A percentile compares a stretch with the other conserved stretches of the same genome.
These are phyloP conservation scores for Leptopilina drosophilae DNA, from an alignment of 2,888 invertebrate species.

Conservation along the genomic window DNA sequence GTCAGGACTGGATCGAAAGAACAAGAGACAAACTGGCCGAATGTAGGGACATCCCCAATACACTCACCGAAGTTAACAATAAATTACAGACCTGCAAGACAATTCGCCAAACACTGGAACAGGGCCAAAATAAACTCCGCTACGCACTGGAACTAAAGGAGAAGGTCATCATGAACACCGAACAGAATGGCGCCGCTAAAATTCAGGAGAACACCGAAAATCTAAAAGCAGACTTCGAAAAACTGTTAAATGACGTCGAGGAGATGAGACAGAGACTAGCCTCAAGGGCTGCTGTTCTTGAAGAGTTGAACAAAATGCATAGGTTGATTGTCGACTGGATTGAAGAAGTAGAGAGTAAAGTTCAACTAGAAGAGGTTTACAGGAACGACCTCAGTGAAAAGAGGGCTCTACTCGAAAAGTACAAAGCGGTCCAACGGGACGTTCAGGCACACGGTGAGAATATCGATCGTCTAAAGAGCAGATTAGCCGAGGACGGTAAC, in stretches of 20 bases:
- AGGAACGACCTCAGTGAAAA: conserved; percentile 94
- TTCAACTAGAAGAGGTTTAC: conserved; percentile 85
- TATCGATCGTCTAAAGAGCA: conserved; percentile 86
- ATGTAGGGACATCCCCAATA: conserved; percentile 89
- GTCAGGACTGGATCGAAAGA: conserved; percentile 94
- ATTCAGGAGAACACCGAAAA: conserved; percentile 95
- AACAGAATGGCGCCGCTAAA: conserved; percentile 90
- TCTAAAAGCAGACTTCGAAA: conserved; percentile 93
- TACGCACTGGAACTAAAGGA: conserved; percentile 94
- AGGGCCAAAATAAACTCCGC: conserved; percentile 91
- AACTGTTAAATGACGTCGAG: conserved; percentile 88
- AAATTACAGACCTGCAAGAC: conserved; percentile 92
- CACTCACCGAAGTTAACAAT: conserved; percentile 89
- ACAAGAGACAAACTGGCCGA: conserved; percentile 91
- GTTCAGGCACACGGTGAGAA: conserved; percentile 88
- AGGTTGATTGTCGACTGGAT: conserved; percentile 92
- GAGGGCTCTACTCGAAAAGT: conserved; percentile 92
- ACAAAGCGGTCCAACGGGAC: conserved; percentile 89
- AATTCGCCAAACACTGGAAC: conserved; percentile 93
- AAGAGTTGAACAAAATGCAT: conserved; percentile 91
- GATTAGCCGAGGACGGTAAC: conserved; percentile 84
- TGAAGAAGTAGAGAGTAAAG: conserved; percentile 90
- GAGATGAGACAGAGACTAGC: conserved; percentile 87
- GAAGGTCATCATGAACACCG: conserved; percentile 94
- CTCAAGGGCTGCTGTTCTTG: conserved; percentile 86